Evolutionary conservation across 2,113 vertebrate genomes (phyloP).

Genomic region (Archilochus colubris): DNA sequence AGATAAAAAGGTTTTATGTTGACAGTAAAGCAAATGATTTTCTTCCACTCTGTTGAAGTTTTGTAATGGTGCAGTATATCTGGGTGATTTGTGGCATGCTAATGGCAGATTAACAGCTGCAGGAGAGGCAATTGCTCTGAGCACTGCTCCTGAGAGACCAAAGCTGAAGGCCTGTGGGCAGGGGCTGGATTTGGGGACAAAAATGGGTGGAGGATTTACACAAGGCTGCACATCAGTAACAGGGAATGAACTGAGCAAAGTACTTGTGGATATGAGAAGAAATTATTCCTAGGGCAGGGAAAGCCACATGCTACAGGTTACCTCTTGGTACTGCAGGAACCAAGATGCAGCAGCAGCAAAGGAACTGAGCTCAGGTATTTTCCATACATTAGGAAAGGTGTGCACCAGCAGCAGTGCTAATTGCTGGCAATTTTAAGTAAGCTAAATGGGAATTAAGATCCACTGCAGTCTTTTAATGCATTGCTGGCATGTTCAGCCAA

Average conservation of each 20-base stretch:
- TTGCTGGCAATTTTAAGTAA: neutral
- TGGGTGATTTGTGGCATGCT: slow-evolving; percentile 61
- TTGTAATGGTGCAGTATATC: slow-evolving; percentile 60
- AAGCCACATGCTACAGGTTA: rapidly evolving
- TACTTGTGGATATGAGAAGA: neutral
- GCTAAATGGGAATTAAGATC: neutral
- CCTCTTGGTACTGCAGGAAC: neutral
- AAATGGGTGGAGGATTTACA: neutral
- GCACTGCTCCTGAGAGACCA: slow-evolving; percentile 2
- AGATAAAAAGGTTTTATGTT: slow-evolving; percentile 72
- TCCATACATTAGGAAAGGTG: neutral
- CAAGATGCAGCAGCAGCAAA: neutral
- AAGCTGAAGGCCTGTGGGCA: slow-evolving; percentile 22
- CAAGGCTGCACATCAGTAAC: neutral
- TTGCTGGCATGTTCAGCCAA: neutral
- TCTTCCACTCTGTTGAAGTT: slow-evolving; percentile 69
- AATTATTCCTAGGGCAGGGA: neutral
- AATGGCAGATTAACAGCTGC: slow-evolving; percentile 63
- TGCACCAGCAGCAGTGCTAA: neutral
- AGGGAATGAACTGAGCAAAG: neutral
- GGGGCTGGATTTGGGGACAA: neutral
- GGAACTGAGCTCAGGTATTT: neutral
- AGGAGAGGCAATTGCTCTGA: slow-evolving; percentile 21
- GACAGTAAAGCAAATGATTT: slow-evolving; percentile 73
- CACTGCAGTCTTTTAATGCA: neutral